Conservation (phyloP, 1,140 invertebrate species). For the Saccostrea echinata region DNA sequence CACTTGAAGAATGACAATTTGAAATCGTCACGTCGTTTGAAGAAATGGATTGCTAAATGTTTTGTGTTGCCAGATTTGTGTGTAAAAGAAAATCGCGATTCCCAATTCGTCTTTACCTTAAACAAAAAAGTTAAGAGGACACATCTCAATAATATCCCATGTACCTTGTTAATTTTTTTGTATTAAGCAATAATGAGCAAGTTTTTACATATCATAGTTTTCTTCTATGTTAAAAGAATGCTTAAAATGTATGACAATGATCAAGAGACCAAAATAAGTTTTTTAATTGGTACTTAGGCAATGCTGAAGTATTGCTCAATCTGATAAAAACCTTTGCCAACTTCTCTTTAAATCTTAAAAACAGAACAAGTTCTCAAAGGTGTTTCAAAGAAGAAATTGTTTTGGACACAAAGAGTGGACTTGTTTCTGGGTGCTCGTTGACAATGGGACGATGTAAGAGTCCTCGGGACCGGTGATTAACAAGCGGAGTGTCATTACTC, state of each 20-base stretch:
- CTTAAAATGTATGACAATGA: no score
- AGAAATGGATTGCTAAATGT: neutral
- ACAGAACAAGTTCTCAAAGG: neutral
- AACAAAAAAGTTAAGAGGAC: neutral
- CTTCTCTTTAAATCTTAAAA: neutral
- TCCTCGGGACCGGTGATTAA: neutral
- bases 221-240: no score
- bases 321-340: neutral
- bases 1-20: constrained; percentile 29
- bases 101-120: neutral
- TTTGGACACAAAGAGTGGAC: neutral
- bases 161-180: no score
- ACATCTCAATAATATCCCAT: neutral
- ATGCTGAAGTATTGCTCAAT: neutral
- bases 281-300: neutral
- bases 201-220: neutral
- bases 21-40: constrained; percentile 23
- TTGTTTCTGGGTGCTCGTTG: neutral
- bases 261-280: neutral
- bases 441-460: neutral
- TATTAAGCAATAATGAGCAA: neutral
- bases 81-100: neutral
- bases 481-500: neutral
- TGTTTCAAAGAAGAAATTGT: neutral
- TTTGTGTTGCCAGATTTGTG: constrained; percentile 2